phyloP scores from a whole-genome alignment of 1,140 invertebrate genomes.

The Sitobion miscanthi region DNA sequence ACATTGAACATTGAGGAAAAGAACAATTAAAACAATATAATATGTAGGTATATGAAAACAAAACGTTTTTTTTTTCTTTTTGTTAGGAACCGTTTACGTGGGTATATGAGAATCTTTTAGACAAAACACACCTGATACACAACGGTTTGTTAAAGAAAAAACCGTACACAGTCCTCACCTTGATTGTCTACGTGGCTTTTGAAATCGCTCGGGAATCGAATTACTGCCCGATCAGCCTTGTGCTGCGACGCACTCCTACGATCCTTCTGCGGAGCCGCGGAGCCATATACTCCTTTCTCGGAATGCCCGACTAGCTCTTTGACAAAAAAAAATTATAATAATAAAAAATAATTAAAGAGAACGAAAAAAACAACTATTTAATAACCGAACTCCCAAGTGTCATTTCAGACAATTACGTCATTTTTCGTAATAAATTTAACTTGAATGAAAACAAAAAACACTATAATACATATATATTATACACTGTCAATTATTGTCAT shows the following conservation, averaged over 20 bases:
- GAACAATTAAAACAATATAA: conserved; percentile 21
- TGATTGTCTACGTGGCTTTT: conserved; percentile 53
- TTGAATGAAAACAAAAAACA: conserved; percentile 53
- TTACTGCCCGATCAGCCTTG: conserved; percentile 50
- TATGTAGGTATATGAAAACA: too few relatives aligned
- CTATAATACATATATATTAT: not conserved
- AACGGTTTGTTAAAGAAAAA: conserved; percentile 29
- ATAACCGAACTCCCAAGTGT: conserved; percentile 52
- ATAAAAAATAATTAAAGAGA: not conserved
- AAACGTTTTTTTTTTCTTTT: conserved; percentile 10
- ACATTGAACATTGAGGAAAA: not conserved
- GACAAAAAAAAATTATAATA: conserved; percentile 10
- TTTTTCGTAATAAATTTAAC: conserved; percentile 47
- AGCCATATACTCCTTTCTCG: conserved; percentile 33
- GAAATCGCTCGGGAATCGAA: conserved; percentile 48
- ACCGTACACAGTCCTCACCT: conserved; percentile 21
- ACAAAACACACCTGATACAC: conserved; percentile 53
- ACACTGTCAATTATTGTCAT: not conserved
- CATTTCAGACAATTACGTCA: conserved; percentile 42
- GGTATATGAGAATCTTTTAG: conserved; percentile 18
- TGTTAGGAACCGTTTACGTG: not conserved
- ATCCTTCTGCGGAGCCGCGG: conserved; percentile 4
- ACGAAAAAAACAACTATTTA: conserved; percentile 18
- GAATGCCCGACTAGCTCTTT: conserved; percentile 44
- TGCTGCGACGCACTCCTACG: conserved; percentile 35